phyloP scores from a whole-genome alignment of 2,797 vertebrate species.

The Tokudaia tokunoshimensis region DNA sequence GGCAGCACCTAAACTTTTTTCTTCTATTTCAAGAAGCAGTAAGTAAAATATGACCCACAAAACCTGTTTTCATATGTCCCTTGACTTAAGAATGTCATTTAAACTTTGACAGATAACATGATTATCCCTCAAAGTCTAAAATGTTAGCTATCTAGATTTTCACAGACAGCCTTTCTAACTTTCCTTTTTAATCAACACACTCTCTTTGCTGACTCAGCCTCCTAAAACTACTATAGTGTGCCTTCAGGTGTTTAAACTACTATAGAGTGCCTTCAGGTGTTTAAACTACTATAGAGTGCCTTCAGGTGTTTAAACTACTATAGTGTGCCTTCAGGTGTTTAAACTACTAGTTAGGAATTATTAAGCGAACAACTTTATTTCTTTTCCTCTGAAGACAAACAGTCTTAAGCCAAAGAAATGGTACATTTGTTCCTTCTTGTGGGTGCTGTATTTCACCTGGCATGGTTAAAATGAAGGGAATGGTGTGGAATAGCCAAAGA shows the following conservation, averaged over 20 bases:
- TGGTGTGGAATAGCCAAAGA: neutral
- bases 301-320: neutral
- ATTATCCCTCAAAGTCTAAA: constrained; percentile 13
- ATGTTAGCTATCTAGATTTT: neutral
- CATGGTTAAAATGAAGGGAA: neutral
- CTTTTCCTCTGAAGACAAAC: constrained; percentile 11
- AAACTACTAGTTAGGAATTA: neutral
- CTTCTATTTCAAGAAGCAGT: neutral
- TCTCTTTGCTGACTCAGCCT: neutral
- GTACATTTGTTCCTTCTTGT: neutral
- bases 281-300: neutral
- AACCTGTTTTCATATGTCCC: neutral
- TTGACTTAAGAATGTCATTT: neutral
- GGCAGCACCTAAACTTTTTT: neutral
- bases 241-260: neutral
- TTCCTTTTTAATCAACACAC: neutral
- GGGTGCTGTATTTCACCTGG: neutral
- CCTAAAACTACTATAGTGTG: neutral
- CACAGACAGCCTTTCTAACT: neutral
- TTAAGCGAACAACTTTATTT: neutral
- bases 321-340: neutral
- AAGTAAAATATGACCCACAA: neutral
- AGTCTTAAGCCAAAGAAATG: neutral
- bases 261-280: neutral
- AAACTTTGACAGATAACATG: neutral